Evolutionary conservation across 1,140 invertebrate species (phyloP).

Genomic region (Drosophila takahashii): DNA sequence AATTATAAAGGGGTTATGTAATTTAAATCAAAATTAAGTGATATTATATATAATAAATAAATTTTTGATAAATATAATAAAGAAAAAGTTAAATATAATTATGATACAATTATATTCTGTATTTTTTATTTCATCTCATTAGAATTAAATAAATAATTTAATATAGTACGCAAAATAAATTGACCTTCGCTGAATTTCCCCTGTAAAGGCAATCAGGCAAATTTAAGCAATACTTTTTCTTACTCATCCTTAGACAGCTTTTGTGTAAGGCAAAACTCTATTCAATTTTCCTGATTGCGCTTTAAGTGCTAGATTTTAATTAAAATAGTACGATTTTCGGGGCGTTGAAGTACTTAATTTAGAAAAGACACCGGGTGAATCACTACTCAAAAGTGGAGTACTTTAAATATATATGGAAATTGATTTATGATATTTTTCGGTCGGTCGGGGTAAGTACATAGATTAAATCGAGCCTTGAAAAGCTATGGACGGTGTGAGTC

Average conservation of each 20-base stretch:
- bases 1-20: no score
- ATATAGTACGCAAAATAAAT: not conserved
- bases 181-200: not conserved
- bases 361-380: conserved; percentile 26
- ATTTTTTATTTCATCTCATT: no score
- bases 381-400: conserved; percentile 15
- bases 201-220: not conserved
- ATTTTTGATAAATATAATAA: no score
- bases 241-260: not conserved
- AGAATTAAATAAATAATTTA: not conserved
- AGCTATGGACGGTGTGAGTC: not conserved
- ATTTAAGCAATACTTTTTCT: not conserved
- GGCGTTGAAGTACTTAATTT: not conserved
- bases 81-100: no score
- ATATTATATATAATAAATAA: no score
- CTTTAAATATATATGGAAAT: conserved; percentile 12
- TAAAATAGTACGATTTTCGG: not conserved
- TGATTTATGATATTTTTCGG: conserved; percentile 27
- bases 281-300: not conserved
- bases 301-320: conserved; percentile 9
- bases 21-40: no score
- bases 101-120: no score
- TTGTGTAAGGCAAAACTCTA: not conserved
- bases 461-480: not conserved
- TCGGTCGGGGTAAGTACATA: not conserved